Conservation (phyloP, 2,797 vertebrate species). For the Merluccius polli region DNA sequence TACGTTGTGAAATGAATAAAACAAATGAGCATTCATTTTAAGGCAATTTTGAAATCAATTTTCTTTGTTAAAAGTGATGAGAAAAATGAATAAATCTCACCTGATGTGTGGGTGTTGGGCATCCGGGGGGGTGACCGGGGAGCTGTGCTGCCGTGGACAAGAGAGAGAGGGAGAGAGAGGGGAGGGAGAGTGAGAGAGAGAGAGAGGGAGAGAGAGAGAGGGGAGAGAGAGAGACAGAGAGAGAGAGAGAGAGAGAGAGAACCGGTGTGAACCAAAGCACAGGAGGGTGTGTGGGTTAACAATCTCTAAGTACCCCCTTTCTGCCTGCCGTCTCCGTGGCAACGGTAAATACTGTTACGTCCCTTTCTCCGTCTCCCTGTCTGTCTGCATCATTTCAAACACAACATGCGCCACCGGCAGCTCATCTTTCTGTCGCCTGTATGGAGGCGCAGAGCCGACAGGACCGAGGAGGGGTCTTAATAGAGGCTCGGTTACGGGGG, state of each 20-base stretch:
- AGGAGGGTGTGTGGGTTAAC: slow-evolving; percentile 35
- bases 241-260: slow-evolving; percentile 26
- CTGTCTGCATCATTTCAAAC: slow-evolving; percentile 16
- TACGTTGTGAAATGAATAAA: background rate
- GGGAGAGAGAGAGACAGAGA: too few species aligned
- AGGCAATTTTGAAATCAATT: background rate
- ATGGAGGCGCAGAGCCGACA: background rate
- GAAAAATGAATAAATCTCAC: slow-evolving; percentile 35
- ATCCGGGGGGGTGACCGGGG: slow-evolving; percentile 15
- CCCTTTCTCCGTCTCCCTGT: slow-evolving; percentile 25
- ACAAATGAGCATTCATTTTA: background rate
- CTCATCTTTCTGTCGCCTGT: background rate
- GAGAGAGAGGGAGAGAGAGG: slow-evolving; percentile 24
- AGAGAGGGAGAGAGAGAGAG: background rate
- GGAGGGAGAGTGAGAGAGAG: slow-evolving; percentile 20
- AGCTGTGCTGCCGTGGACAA: slow-evolving; percentile 30
- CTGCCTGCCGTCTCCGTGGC: slow-evolving; percentile 53
- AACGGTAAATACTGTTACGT: slow-evolving; percentile 53
- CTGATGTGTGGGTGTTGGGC: slow-evolving; percentile 27
- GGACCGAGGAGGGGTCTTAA: background rate
- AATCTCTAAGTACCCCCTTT: slow-evolving; percentile 24
- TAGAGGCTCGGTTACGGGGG: background rate
- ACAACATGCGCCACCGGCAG: slow-evolving; percentile 21
- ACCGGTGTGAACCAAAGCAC: slow-evolving; percentile 29
- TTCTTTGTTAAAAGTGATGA: background rate